Conservation (phyloP, 1,140 invertebrate genomes). For the Lutraria rhynchaena region DNA sequence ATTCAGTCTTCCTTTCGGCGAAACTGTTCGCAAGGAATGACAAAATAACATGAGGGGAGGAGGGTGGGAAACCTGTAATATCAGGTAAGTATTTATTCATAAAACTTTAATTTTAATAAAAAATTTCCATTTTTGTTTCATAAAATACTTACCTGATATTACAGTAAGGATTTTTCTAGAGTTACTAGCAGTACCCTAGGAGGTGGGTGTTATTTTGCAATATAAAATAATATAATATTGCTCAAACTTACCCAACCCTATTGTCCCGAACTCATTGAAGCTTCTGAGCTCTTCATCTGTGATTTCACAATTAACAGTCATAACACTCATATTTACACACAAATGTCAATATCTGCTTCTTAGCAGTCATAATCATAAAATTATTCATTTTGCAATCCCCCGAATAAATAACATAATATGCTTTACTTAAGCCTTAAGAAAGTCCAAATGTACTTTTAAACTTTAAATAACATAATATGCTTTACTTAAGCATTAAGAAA, state of each 20-base stretch:
- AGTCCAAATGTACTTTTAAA: not conserved
- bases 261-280: not conserved
- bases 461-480: not conserved
- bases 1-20: conserved; percentile 29
- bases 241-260: not conserved
- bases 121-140: conserved; percentile 38
- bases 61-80: conserved; percentile 13
- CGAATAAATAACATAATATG: not conserved
- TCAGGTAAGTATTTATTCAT: conserved; percentile 45
- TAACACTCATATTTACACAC: not conserved
- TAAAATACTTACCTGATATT: conserved; percentile 40
- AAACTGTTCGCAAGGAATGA: conserved; percentile 23
- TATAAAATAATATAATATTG: not conserved
- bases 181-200: conserved; percentile 28
- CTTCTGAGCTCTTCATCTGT: not conserved
- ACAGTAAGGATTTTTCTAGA: conserved; percentile 25
- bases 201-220: conserved; percentile 15
- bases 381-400: not conserved
- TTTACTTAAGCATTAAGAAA: conserved; percentile 34
- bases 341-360: not conserved
- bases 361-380: conserved; percentile 3
- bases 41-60: conserved; percentile 1
- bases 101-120: conserved; percentile 39
- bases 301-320: not conserved
- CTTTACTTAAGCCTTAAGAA: not conserved